phyloP scores from a whole-genome alignment of 2,888 invertebrate species.

The Nebria brevicollis region DNA sequence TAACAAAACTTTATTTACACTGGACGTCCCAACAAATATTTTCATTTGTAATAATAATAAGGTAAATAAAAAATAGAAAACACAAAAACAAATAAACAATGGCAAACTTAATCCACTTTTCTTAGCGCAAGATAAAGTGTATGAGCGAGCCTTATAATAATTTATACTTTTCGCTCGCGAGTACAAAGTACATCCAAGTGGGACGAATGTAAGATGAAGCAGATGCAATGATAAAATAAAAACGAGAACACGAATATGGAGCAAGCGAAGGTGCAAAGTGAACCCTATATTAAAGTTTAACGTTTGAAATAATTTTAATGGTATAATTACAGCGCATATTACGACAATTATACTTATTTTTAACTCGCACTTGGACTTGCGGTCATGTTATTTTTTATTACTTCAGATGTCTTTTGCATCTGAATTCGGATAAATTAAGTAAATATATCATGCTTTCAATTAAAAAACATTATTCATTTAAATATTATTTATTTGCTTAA shows the following conservation, averaged over 20 bases:
- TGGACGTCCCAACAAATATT: too few relatives aligned
- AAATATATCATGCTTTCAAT: neutral
- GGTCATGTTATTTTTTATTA: neutral
- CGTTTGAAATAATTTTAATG: neutral
- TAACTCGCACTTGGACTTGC: neutral
- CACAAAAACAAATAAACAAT: neutral
- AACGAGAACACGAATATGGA: neutral
- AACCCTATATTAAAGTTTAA: slow-evolving; percentile 1
- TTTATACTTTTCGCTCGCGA: neutral
- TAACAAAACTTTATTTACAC: too few relatives aligned
- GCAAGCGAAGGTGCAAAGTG: neutral
- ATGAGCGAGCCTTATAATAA: neutral
- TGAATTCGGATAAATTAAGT: neutral
- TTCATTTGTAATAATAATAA: too few relatives aligned
- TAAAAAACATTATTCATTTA: too few relatives aligned
- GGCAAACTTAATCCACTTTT: neutral
- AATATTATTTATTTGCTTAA: too few relatives aligned
- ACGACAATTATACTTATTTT: neutral
- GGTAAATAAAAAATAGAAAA: neutral
- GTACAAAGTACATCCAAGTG: neutral
- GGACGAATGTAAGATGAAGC: neutral
- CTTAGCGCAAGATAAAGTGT: too few relatives aligned
- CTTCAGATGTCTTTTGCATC: neutral
- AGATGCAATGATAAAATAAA: neutral
- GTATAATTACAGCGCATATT: neutral